Percentiles rank a stretch among this genome's conserved stretches.
These are phyloP conservation scores for Chamaea fasciata DNA, from an alignment of 2,113 vertebrate species.

Conservation along the genomic window DNA sequence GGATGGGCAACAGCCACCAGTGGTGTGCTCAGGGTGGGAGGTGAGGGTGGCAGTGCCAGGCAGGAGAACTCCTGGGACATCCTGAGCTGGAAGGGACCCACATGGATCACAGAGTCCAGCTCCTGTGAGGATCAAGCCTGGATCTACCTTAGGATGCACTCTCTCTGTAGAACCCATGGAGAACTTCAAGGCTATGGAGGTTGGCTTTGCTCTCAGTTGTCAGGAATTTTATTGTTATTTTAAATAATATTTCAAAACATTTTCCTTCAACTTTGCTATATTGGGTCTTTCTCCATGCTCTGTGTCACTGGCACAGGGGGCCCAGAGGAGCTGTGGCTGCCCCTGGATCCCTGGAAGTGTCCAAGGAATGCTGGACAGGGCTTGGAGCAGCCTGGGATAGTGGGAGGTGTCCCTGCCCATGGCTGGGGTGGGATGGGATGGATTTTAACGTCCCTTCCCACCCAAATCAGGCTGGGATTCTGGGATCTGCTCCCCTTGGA, in stretches of 20 bases:
- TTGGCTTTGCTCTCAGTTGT: background rate
- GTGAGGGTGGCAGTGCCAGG: background rate
- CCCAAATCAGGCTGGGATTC: background rate
- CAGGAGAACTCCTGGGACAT: background rate
- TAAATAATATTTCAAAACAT: background rate
- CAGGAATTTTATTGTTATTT: background rate
- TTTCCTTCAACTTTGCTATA: background rate
- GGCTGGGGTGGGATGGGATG: background rate
- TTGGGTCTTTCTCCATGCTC: background rate
- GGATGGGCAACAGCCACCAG: fast-evolving
- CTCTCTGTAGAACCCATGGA: background rate
- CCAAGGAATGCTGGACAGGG: background rate
- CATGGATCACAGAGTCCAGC: background rate
- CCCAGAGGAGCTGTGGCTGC: background rate
- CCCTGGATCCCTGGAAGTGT: background rate
- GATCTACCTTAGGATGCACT: fast-evolving
- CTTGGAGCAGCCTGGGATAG: background rate
- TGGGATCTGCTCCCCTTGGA: background rate
- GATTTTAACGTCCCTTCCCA: background rate
- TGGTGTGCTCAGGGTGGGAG: fast-evolving
- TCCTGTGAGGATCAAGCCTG: background rate
- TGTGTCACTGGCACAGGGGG: background rate
- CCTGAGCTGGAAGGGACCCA: background rate
- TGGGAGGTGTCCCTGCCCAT: background rate
- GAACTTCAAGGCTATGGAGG: background rate